phyloP scores from a whole-genome alignment of 2,888 invertebrate genomes.

The Andrena marginata region DNA sequence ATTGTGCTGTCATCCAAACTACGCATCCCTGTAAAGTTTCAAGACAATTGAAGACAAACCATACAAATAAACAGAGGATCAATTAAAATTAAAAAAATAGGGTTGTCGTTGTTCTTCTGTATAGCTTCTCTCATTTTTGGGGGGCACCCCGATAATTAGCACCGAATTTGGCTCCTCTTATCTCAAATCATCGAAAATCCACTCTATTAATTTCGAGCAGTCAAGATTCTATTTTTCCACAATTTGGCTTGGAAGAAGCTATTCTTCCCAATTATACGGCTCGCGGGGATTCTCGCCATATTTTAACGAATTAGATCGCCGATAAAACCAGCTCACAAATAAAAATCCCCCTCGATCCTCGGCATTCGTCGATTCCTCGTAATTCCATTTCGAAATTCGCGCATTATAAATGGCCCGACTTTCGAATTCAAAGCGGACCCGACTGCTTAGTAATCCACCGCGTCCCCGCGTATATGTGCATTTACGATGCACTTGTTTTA shows the following conservation, averaged over 20 bases:
- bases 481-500: slow-evolving; percentile 41
- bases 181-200: too few relatives aligned
- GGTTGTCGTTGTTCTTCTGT: too few relatives aligned
- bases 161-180: too few relatives aligned
- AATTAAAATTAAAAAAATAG: too few relatives aligned
- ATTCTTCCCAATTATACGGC: neutral
- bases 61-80: too few relatives aligned
- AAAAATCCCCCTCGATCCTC: neutral
- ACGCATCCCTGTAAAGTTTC: too few relatives aligned
- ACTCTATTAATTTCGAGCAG: neutral
- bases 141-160: too few relatives aligned
- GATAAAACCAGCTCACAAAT: neutral
- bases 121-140: too few relatives aligned
- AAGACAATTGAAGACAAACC: too few relatives aligned
- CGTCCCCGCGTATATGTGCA: slow-evolving; percentile 16
- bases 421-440: slow-evolving; percentile 21
- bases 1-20: too few relatives aligned
- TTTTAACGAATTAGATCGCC: neutral
- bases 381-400: slow-evolving; percentile 20
- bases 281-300: neutral
- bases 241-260: neutral
- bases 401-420: slow-evolving; percentile 23
- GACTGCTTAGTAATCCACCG: slow-evolving; percentile 26
- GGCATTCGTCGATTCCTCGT: neutral
- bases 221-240: neutral